Base-by-base conservation (phyloP, 2,797 vertebrate species). In the Neosilurus mollespiculum region DNA sequence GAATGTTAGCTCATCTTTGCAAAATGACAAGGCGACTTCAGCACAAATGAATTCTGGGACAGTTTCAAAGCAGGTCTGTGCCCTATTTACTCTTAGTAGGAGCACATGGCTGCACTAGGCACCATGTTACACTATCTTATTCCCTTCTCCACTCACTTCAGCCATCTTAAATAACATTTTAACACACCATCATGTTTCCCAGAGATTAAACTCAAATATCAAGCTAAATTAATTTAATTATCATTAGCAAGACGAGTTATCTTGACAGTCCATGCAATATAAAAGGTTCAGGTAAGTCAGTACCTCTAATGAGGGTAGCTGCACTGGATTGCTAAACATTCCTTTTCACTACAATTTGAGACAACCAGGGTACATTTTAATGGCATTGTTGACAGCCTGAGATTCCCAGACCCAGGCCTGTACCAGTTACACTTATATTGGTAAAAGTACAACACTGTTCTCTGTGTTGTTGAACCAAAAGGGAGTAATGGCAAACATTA, bases 21-120 rank as follows among this genome's bases (percentile, higher is more conserved):
- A 84, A 85, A 86, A 86, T 72, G 83, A 91, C 85, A 86, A 65
- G 3, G 18, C 20, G 0, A 22, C 18, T 71, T 62, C 34, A 65
- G 84, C 53, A 61, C 82, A 86, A 80, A 86, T 66, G 86, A 85
- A 90, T 87, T 85, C 89, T 78, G 87, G 90, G 89, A 92, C 86
- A 76, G 73, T 58, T 16, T 91, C 92, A 89, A 93, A 87, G 34
- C 11, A 9, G 81, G 66, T 69, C 51, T n/a, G 53, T 51, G 61
- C 79, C 67, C 59, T 67, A 53, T 72, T 72, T 87, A 79, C 70
- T 87, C 83, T 89, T 82, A 83, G 86, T 86, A 81, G 89, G 86
- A 92, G 87, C 61, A 89, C 88, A 91, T 84, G 71, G 54, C 80
- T 9, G 79, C 69, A 22, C 24, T 66, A 24, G 72, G 85, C 86